Conservation (phyloP, 2,888 invertebrate species). For the Ganaspis brasiliensis region DNA sequence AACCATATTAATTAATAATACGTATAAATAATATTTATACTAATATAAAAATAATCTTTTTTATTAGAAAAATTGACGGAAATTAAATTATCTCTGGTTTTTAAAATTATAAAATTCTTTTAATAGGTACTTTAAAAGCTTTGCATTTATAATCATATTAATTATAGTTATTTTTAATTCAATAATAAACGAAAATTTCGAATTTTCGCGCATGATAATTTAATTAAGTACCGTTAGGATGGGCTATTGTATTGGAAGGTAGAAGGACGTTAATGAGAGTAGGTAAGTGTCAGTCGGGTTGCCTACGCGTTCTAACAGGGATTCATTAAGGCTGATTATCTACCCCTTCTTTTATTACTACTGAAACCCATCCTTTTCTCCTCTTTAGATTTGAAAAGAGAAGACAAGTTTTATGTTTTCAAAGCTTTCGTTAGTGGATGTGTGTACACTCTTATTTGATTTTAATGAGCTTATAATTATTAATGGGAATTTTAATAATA, state of each 20-base stretch:
- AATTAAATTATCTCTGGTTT: too few species aligned
- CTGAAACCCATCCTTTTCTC: constrained; percentile 28
- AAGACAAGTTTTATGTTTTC: constrained; percentile 24
- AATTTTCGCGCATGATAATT: constrained; percentile 16
- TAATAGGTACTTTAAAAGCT: neutral
- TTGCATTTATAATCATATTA: neutral
- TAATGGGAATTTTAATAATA: constrained; percentile 5
- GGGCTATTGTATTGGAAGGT: constrained; percentile 22
- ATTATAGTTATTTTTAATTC: neutral
- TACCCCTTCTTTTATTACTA: constrained; percentile 9
- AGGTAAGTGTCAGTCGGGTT: constrained; percentile 36
- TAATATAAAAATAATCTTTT: too few species aligned
- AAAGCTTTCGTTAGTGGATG: neutral
- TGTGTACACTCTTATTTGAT: neutral
- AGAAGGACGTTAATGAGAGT: constrained; percentile 34
- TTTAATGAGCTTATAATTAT: constrained; percentile 29
- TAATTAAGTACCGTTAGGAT: constrained; percentile 22
- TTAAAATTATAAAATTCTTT: too few species aligned
- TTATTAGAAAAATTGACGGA: too few species aligned
- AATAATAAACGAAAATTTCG: neutral
- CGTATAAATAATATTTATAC: too few species aligned
- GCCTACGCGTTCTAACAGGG: constrained; percentile 29
- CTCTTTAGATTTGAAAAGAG: neutral
- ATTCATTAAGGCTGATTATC: constrained; percentile 28
- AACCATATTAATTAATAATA: neutral